A percentile compares a stretch with the other conserved stretches of the same genome.
phyloP scores from a whole-genome alignment of 2,888 invertebrate genomes.

The Pantelozetes paolii region DNA sequence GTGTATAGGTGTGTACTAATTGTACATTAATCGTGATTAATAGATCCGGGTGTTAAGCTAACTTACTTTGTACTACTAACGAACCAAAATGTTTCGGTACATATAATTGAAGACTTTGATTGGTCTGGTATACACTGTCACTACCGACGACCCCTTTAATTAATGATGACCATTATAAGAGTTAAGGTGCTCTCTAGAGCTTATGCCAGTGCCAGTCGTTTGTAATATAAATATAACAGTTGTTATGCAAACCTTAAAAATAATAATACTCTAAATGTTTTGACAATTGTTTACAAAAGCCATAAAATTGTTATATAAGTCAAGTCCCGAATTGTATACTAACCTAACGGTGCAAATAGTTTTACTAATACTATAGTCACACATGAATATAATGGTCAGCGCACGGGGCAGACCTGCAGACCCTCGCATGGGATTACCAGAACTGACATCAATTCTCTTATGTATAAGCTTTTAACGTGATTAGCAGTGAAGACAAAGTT shows the following conservation, averaged over 20 bases:
- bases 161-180: slow-evolving; percentile 36
- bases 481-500: slow-evolving; percentile 31
- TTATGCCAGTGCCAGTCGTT: not conserved
- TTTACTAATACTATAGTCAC: slow-evolving; percentile 17
- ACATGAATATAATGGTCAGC: slow-evolving; percentile 19
- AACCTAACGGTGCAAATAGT: slow-evolving; percentile 18
- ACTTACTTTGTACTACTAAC: no score
- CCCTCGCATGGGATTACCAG: slow-evolving; percentile 24
- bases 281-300: slow-evolving; percentile 28
- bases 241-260: slow-evolving; percentile 32
- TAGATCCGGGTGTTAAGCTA: no score
- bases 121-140: slow-evolving; percentile 19
- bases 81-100: slow-evolving; percentile 34
- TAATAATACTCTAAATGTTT: slow-evolving; percentile 14
- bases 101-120: slow-evolving; percentile 29
- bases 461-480: slow-evolving; percentile 37
- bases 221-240: not conserved
- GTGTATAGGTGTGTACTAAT: no score
- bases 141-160: slow-evolving; percentile 31
- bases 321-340: not conserved
- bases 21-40: no score
- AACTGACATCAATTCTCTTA: slow-evolving; percentile 28
- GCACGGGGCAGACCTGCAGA: slow-evolving; percentile 19
- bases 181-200: slow-evolving; percentile 33
- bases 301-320: slow-evolving; percentile 8